A percentile compares a stretch with the other conserved stretches of the same genome.
phyloP scores from a whole-genome alignment of 2,113 vertebrate species.

The Sorex fumeus region DNA sequence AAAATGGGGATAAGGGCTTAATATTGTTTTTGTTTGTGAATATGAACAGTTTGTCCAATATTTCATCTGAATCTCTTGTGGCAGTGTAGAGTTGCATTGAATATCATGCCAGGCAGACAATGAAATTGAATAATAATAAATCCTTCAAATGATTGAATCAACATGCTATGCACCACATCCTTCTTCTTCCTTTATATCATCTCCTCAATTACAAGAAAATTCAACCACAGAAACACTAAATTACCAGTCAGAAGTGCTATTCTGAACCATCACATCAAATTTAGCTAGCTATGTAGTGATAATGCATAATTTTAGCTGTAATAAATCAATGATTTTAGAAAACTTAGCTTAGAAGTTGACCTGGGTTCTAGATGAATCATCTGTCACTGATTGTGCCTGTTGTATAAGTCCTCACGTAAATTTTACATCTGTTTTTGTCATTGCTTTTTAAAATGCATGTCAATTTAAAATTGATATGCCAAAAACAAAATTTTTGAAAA shows the following conservation, averaged over 20 bases:
- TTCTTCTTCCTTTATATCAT: background rate
- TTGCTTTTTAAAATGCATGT: background rate
- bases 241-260: background rate
- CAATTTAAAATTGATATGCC: background rate
- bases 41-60: background rate
- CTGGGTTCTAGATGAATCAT: fast-evolving
- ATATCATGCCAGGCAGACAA: background rate
- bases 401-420: background rate
- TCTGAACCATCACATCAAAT: background rate
- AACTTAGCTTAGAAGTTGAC: background rate
- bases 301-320: background rate
- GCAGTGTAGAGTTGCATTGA: background rate
- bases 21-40: background rate
- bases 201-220: background rate
- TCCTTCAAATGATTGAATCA: background rate
- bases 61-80: background rate
- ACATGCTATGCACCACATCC: background rate
- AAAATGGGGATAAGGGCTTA: background rate
- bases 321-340: background rate
- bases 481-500: background rate
- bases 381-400: fast-evolving
- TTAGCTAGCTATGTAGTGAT: background rate
- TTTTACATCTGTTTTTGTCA: background rate
- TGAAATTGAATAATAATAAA: background rate
- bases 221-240: background rate